These are phyloP conservation scores for Heterodera carotae DNA, from an alignment of 1,140 invertebrate species.

Conservation along the genomic window DNA sequence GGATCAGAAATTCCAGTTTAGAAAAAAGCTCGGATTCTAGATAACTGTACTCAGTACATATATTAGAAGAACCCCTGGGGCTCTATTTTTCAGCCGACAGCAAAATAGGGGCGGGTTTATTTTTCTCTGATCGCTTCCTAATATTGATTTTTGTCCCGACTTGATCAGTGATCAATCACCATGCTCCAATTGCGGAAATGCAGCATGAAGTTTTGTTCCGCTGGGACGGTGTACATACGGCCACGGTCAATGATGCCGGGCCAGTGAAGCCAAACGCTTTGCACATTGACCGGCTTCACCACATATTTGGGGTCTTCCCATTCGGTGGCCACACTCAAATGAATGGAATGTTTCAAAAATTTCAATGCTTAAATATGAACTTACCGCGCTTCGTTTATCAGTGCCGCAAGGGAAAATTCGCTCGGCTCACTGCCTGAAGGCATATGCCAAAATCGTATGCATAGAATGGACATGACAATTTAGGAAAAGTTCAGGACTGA, in stretches of 20 bases:
- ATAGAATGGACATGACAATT: too few relatives aligned
- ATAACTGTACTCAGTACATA: too few relatives aligned
- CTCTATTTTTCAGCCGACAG: too few relatives aligned
- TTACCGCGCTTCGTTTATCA: constrained; percentile 39
- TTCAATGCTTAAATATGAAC: not conserved
- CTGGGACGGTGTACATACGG: constrained; percentile 41
- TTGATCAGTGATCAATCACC: constrained; percentile 20
- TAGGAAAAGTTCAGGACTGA: too few relatives aligned
- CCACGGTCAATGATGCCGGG: constrained; percentile 43
- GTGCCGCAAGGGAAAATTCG: constrained; percentile 35
- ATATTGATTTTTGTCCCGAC: too few relatives aligned
- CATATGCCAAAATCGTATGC: constrained; percentile 8
- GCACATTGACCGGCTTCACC: constrained; percentile 39
- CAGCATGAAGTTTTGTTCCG: constrained; percentile 45
- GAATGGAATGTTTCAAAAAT: not conserved
- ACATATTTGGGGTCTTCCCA: constrained; percentile 57
- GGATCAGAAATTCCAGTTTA: too few relatives aligned
- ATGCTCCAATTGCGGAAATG: constrained; percentile 53
- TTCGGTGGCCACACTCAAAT: not conserved
- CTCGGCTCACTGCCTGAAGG: constrained; percentile 36
- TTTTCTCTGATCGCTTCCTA: too few relatives aligned
- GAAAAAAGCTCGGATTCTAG: too few relatives aligned
- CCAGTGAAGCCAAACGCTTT: constrained; percentile 52
- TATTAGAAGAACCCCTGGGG: too few relatives aligned
- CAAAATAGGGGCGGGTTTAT: too few relatives aligned